Base-by-base conservation (phyloP, 2,797 vertebrate genomes). In the Melanogrammus aeglefinus region DNA sequence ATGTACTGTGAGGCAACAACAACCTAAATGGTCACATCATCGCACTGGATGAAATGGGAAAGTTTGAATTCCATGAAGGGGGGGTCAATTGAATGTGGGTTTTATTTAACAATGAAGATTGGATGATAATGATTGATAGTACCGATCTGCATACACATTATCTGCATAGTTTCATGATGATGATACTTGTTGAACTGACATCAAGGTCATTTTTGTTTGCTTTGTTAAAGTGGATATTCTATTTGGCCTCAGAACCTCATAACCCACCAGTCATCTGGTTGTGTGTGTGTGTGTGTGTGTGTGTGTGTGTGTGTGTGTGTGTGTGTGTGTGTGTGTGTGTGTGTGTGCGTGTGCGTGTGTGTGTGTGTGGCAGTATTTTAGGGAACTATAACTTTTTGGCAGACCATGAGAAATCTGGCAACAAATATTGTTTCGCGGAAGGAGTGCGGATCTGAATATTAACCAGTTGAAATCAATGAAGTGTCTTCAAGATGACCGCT, bases 391-490 rank as follows among this genome's bases (percentile, higher is more conserved):
- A 63, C 33, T 69, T 79, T 70, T 78, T 4, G 2, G 57, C 57
- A 63, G 57, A 71, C 29, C 75, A 73, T 44, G 74, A 78, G 82
- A 69, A 77, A 24, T 85, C 82, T 82, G 14, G 75, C 77, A 88
- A 87, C 86, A 84, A 29, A 66, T 39, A 1, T 76, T 80, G 33
- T 86, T 76, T 75, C 12, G 29, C 73, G 86, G 76, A 12, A 38
- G 10, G 29, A 51, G 18, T 36, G 35, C 35, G 13, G 36, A 44
- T 44, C 21, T 74, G 18, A 21, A 74, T 24, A 8, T 74, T 27
- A 16, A 70, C 24, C 63, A n/a, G 63, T n/a, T 27, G 24, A 69
- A 69, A 47, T 14, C 0, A 57, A 21, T 57, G 18, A 57, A 18
- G 47, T 57, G 47, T 21, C 4, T 21, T 57, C 47, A 44, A 71